Conservation (phyloP, 30 jellyfish, hydroid and myxozoan species). For the Sanderia malayensis region DNA sequence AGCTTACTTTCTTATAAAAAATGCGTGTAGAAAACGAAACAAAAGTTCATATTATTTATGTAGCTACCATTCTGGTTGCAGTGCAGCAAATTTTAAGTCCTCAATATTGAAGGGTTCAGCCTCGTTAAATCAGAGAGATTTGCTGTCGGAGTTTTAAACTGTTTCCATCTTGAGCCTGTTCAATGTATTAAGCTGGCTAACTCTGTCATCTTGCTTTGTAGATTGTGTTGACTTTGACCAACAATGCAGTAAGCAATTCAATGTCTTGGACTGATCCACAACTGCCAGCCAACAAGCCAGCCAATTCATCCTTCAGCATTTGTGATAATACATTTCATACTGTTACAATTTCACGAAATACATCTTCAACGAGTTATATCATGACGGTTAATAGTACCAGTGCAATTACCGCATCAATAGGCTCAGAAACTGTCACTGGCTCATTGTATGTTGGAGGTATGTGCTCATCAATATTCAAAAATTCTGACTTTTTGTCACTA, state of each 20-base stretch:
- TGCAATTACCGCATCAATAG: constrained; percentile 12
- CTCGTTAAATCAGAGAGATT: too few relatives aligned
- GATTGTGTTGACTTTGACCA: constrained; percentile 22
- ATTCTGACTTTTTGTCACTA: too few relatives aligned
- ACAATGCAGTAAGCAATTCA: constrained; percentile 11
- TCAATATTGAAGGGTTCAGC: too few relatives aligned
- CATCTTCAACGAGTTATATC: constrained; percentile 20
- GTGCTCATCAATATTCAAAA: neutral
- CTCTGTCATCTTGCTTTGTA: too few relatives aligned
- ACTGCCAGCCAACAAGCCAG: constrained; percentile 39
- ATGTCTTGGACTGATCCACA: constrained; percentile 52
- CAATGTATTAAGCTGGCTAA: too few relatives aligned
- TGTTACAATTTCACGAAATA: constrained; percentile 13
- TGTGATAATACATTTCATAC: constrained; percentile 55
- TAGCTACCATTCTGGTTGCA: too few relatives aligned
- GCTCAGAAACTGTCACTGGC: constrained; percentile 32
- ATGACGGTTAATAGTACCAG: constrained; percentile 39
- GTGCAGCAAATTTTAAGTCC: too few relatives aligned
- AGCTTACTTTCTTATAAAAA: too few relatives aligned
- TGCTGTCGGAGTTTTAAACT: too few relatives aligned
- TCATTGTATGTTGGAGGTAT: constrained; percentile 56
- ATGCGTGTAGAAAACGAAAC: too few relatives aligned
- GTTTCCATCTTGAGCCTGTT: too few relatives aligned
- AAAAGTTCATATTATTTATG: too few relatives aligned
- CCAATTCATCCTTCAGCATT: constrained; percentile 40